Base-by-base conservation (phyloP, 2,113 vertebrate species). In the Peucedramus taeniatus region DNA sequence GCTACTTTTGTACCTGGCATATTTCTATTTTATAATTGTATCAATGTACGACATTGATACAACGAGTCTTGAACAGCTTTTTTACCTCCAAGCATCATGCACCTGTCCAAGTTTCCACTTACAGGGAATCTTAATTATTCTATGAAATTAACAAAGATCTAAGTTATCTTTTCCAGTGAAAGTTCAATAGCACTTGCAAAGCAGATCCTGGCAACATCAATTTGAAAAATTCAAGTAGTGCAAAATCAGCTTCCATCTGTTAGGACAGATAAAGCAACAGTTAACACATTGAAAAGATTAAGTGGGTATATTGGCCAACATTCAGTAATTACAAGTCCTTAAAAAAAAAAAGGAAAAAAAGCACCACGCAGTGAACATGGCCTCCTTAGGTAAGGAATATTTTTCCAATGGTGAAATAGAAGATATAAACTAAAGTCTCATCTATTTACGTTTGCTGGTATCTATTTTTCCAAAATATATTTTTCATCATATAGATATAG, bases 191-290 rank as follows among this genome's bases (percentile, higher is more conserved):
- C 44, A 79, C 47, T 95, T 94, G 85, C 61, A 94, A 74, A 95
- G 40, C 77, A 96, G 37, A 85, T 93, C 71, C 65, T 96, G 70
- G 66, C 79, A 97, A 51, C 77, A 91, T 74, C 94, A 94, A 84
- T 96, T 97, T 91, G 87, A 65, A 81, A 97, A 97, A 96, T 66
- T 95, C 33, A 89, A 92, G 96, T 94, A 96, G 42, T 95, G 95
- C 81, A 96, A 97, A 97, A 86, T 96, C 95, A 97, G 77, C 89
- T 96, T 94, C 72, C 68, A 94, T 95, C 82, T 94, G 81, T 93
- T 94, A 92, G 42, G n/a, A 68, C 4, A 90, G 86, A 94, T 89
- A 96, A 92, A 95, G 72, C 27, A 94, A 89, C 56, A 88, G 66
- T 96, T 96, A 90, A 83, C 79, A 85, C 51, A 60, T 24, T 77